Conservation (phyloP, 2,888 invertebrate genomes). For the Acronicta leporina region DNA sequence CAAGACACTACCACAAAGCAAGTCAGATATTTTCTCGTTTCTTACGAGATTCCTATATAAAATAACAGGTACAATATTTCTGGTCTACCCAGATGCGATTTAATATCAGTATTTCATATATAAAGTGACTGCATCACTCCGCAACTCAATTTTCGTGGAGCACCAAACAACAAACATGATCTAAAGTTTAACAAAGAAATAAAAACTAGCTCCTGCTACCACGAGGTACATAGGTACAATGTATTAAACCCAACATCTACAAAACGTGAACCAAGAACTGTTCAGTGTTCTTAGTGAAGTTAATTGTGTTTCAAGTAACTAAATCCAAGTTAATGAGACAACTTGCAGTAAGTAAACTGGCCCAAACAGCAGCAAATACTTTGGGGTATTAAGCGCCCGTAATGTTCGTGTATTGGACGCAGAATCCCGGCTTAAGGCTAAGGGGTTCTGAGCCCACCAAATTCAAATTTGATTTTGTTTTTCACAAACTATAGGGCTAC, state of each 20-base stretch:
- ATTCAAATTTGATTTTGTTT: no score
- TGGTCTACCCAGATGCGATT: no score
- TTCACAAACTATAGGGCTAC: no score
- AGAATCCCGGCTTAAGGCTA: slow-evolving; percentile 24
- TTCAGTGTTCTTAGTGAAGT: slow-evolving; percentile 58
- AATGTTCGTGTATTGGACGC: slow-evolving; percentile 47
- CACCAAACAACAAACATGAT: background rate
- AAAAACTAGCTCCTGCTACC: background rate
- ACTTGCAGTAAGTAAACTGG: slow-evolving; percentile 60
- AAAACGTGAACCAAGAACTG: slow-evolving; percentile 44
- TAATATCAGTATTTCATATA: no score
- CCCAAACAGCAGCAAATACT: slow-evolving; percentile 55
- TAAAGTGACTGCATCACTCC: slow-evolving; percentile 1
- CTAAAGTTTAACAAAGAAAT: background rate
- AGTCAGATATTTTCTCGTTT: no score
- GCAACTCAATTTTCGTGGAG: background rate
- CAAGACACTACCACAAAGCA: no score
- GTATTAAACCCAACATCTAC: slow-evolving; percentile 44
- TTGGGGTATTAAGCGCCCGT: slow-evolving; percentile 51
- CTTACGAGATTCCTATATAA: no score
- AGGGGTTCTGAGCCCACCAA: no score
- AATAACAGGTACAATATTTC: no score
- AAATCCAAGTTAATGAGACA: slow-evolving; percentile 73
- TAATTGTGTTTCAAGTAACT: slow-evolving; percentile 69
- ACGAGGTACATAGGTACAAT: slow-evolving; percentile 16